Conservation (phyloP, 2,113 vertebrate genomes). For the Bucco capensis region DNA sequence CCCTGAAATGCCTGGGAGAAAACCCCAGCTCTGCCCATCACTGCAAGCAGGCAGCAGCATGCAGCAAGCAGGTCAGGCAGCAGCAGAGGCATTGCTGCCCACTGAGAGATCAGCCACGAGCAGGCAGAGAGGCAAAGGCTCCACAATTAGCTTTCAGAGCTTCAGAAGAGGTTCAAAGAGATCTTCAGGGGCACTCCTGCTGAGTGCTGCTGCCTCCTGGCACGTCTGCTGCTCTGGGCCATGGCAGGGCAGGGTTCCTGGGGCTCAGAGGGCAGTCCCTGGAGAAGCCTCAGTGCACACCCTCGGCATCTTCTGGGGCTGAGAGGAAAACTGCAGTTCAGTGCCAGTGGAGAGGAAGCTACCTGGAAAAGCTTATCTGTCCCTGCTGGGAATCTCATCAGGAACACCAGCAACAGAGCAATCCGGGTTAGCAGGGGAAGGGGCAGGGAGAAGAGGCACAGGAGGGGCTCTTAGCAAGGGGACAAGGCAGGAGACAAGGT, state of each 20-base stretch:
- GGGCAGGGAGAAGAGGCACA: background rate
- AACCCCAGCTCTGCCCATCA: background rate
- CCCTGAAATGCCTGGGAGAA: background rate
- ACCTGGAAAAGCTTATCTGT: conserved; percentile 16
- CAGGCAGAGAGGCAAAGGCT: background rate
- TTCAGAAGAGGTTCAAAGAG: background rate
- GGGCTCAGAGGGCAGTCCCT: conserved; percentile 71
- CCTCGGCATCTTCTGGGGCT: conserved; percentile 74
- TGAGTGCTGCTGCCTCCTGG: conserved; percentile 2
- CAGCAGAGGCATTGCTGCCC: background rate
- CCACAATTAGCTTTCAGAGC: background rate
- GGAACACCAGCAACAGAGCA: background rate
- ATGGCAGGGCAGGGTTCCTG: conserved; percentile 38
- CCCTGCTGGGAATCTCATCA: background rate
- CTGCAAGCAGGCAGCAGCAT: background rate
- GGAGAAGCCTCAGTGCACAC: conserved; percentile 69
- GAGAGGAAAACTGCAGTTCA: conserved; percentile 76
- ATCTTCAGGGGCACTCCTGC: conserved; percentile 5
- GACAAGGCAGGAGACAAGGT: background rate
- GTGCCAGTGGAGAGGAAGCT: background rate
- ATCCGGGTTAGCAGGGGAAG: background rate
- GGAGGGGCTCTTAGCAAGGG: background rate
- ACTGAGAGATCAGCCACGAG: background rate
- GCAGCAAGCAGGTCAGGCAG: background rate
- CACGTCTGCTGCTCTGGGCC: conserved; percentile 26